Evolutionary conservation across 1,140 invertebrate genomes (phyloP).

Genomic region (Apis cerana): DNA sequence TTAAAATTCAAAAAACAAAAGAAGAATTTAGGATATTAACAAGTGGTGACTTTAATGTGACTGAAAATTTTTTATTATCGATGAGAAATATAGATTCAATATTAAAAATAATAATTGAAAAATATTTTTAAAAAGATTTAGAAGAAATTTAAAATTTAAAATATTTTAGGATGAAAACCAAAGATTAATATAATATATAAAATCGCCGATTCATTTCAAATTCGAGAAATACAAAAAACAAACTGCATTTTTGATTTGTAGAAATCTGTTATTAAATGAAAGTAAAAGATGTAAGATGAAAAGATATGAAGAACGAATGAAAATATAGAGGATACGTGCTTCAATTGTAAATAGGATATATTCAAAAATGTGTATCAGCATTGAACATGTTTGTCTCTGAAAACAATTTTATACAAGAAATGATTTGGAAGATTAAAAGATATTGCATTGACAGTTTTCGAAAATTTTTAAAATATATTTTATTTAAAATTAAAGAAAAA

Average conservation of each 20-base stretch:
- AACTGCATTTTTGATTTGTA: not conserved
- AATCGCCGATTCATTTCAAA: not conserved
- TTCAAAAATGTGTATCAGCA: not conserved
- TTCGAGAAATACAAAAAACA: not conserved
- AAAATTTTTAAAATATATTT: not conserved
- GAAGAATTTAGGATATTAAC: no score
- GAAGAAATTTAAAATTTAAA: not conserved
- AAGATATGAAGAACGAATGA: not conserved
- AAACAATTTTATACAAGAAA: not conserved
- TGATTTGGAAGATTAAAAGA: not conserved
- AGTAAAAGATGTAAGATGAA: not conserved
- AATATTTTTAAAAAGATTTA: not conserved
- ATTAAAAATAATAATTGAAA: no score
- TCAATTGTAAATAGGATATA: not conserved
- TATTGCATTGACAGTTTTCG: no score
- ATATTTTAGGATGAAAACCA: no score
- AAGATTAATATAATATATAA: not conserved
- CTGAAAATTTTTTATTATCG: no score
- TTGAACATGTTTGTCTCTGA: not conserved
- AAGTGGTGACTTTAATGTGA: no score
- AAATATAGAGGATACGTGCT: constrained; percentile 2
- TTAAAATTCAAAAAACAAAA: no score
- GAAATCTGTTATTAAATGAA: not conserved
- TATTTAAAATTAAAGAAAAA: not conserved
- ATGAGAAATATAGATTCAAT: no score